Base-by-base conservation (phyloP, 2,797 vertebrate species). In the Syngnathus acus region DNA sequence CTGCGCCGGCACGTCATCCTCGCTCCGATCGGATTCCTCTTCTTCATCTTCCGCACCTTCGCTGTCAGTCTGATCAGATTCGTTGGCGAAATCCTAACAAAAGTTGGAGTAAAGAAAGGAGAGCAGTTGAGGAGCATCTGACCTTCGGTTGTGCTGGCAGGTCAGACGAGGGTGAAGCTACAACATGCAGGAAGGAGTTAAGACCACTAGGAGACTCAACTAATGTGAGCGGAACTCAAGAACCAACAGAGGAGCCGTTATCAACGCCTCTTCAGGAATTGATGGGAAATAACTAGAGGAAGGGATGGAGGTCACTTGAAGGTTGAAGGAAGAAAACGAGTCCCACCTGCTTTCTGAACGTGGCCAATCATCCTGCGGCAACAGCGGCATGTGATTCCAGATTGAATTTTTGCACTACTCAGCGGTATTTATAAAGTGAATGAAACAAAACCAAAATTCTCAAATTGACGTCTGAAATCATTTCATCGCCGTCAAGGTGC, bases 331-430 rank as follows among this genome's bases (percentile, higher is more conserved):
- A 51, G 7, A 47, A 66, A 45, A 58, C 16, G 16, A 59, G 42
- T 26, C 65, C 65, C 65, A 58, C 65, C 65, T 66, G 65, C 40
- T 58, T 32, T 17, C 21, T 43, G 47, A 32, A 57, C 11, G 13
- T 9, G 16, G 39, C 51, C 65, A 13, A 45, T 58, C 26, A 37
- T 45, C 62, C 21, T 37, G 45, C 42, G 6, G 62, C 60, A n/a
- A 9, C 37, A 61, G 58, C 37, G 42, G 58, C 40, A 16, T 45
- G 19, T 21, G 40, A 43, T 3, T 43, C 39, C 60, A 45, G 11
- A 62, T n/a, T 45, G 57, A 58, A 26, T 13, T 23, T 54, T 13
- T 54, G 26, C 55, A 4, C 13, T 38, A 39, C 14, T 9, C 4
- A n/a, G 57, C 11, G 57, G 7, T 16, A 60, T 45, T 62, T 17